phyloP scores from a whole-genome alignment of 2,888 invertebrate species.

The Cheilosia urbana region DNA sequence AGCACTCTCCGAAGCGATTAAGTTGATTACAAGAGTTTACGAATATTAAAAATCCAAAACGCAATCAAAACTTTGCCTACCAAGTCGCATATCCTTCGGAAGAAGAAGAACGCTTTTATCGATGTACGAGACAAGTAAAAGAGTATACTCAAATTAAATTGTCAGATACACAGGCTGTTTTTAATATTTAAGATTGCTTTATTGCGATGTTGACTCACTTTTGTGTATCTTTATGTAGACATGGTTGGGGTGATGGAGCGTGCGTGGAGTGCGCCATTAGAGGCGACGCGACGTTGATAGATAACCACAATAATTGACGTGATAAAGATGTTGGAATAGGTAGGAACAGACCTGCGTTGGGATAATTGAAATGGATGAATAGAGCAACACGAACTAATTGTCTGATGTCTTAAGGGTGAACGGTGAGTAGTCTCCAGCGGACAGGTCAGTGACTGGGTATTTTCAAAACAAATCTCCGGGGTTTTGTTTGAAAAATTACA shows the following conservation, averaged over 20 bases:
- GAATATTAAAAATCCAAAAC: conserved; percentile 1
- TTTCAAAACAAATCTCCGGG: neutral
- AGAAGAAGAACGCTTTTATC: neutral
- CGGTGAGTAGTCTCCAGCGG: neutral
- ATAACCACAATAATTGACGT: conserved; percentile 5
- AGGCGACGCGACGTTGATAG: neutral
- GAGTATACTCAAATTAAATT: conserved; percentile 36
- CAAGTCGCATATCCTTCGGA: neutral
- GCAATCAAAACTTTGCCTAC: conserved; percentile 33
- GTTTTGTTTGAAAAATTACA: neutral
- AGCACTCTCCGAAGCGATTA: conserved; percentile 11
- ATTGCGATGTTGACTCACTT: conserved; percentile 30
- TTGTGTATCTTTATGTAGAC: neutral
- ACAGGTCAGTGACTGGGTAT: neutral
- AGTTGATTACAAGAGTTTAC: conserved; percentile 15
- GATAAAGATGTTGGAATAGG: neutral
- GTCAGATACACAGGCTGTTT: conserved; percentile 47
- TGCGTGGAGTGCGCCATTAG: neutral
- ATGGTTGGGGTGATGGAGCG: no score
- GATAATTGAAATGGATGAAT: neutral
- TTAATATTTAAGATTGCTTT: conserved; percentile 33
- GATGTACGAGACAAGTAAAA: neutral
- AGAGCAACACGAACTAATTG: neutral
- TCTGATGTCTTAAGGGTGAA: no score
- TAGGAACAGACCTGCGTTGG: neutral